phyloP scores from a whole-genome alignment of 2,888 invertebrate species.

The Creontiades dilutus region DNA sequence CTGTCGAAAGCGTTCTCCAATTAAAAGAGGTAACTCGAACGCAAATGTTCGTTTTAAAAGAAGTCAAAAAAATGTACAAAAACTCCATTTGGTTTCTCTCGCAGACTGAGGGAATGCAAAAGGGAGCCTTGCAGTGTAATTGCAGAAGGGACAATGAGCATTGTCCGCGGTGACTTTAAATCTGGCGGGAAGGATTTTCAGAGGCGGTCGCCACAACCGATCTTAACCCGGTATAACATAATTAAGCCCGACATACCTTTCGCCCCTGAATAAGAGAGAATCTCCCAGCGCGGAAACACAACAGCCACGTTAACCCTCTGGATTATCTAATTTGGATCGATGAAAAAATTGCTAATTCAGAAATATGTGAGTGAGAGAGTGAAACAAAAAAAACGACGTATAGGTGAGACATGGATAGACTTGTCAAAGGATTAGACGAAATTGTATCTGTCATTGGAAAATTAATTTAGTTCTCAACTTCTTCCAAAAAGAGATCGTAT shows the following conservation, averaged over 20 bases:
- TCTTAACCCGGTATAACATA: constrained; percentile 39
- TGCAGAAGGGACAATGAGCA: constrained; percentile 49
- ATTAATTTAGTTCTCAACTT: too few relatives aligned
- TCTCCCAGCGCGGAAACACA: not conserved
- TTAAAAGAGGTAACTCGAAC: not conserved
- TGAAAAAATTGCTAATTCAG: not conserved
- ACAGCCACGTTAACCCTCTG: not conserved
- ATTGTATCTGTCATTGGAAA: too few relatives aligned
- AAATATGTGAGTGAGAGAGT: too few relatives aligned
- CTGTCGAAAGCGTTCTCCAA: not conserved
- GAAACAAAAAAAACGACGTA: too few relatives aligned
- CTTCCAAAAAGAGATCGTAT: too few relatives aligned
- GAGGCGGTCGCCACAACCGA: constrained; percentile 7
- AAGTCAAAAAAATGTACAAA: not conserved
- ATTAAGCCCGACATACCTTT: constrained; percentile 35
- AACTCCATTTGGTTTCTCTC: not conserved
- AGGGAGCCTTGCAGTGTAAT: constrained; percentile 38
- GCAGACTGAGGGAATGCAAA: not conserved
- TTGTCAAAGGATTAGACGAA: too few relatives aligned
- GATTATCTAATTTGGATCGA: not conserved
- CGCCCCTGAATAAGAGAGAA: not conserved
- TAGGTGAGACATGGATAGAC: too few relatives aligned
- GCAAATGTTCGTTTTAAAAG: constrained; percentile 22
- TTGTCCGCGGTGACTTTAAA: constrained; percentile 57
- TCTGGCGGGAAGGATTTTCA: constrained; percentile 50